phyloP scores from a whole-genome alignment of 23 tunicate genomes.

The Pegea sp. region DNA sequence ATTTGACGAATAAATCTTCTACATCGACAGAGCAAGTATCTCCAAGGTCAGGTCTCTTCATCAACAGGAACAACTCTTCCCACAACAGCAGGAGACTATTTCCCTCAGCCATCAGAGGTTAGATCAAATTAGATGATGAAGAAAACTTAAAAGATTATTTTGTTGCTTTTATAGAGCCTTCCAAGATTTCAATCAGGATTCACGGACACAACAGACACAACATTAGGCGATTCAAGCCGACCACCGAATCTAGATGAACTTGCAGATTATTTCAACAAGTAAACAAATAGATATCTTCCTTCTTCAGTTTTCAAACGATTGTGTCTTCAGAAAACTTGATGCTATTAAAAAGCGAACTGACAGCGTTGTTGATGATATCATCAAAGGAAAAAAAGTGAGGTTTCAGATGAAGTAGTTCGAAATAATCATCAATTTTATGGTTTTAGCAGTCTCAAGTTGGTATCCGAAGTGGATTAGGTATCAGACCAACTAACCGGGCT shows the following conservation, averaged over 20 bases:
- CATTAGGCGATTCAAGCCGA: too few species aligned
- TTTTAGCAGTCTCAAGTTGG: slow-evolving; percentile 9
- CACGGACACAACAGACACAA: slow-evolving; percentile 63
- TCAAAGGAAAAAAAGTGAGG: neutral
- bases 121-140: too few species aligned
- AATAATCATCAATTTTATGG: too few species aligned
- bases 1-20: too few species aligned
- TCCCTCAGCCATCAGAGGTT: too few species aligned
- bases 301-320: neutral
- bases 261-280: slow-evolving; percentile 77
- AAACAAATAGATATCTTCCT: neutral
- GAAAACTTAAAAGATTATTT: too few species aligned
- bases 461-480: slow-evolving; percentile 7
- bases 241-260: slow-evolving; percentile 48
- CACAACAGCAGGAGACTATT: too few species aligned
- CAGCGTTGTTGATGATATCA: slow-evolving; percentile 10
- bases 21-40: too few species aligned
- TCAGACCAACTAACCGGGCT: slow-evolving; percentile 95
- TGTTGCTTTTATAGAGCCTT: slow-evolving; percentile 21
- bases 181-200: slow-evolving; percentile 50
- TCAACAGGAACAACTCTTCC: neutral
- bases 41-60: neutral
- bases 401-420: too few species aligned
- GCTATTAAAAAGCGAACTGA: slow-evolving; percentile 49
- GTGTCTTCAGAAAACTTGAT: slow-evolving; percentile 31